These are phyloP conservation scores for Theristus sp. DNA, from an alignment of 2,888 invertebrate species.

Conservation along the genomic window DNA sequence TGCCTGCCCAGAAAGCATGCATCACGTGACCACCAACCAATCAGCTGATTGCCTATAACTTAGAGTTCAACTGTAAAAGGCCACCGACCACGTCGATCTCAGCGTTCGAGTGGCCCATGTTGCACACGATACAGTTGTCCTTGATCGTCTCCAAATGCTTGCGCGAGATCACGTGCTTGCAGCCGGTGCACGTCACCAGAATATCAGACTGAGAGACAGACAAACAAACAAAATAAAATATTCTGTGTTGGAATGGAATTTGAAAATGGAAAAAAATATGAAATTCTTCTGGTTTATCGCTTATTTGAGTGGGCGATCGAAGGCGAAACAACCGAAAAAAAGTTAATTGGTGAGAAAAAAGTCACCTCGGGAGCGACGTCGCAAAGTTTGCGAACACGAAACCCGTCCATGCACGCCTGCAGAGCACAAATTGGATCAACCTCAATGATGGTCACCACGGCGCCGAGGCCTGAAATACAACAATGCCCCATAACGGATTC, in stretches of 20 bases:
- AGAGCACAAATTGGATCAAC: conserved; percentile 93
- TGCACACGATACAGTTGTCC: conserved; percentile 80
- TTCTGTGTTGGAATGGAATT: too few relatives aligned
- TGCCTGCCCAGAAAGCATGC: too few relatives aligned
- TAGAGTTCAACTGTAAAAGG: too few relatives aligned
- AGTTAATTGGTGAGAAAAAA: too few relatives aligned
- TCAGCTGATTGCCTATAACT: too few relatives aligned
- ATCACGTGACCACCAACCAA: too few relatives aligned
- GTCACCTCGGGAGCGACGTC: conserved; percentile 54
- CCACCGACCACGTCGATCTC: conserved; percentile 71
- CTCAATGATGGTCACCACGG: conserved; percentile 78
- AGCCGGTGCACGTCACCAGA: conserved; percentile 78
- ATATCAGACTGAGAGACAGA: conserved; percentile 57
- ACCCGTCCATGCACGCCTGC: conserved; percentile 95
- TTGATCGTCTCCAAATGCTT: conserved; percentile 93
- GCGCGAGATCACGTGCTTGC: conserved; percentile 62
- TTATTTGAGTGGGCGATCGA: neutral
- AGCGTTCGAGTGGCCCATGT: conserved; percentile 92
- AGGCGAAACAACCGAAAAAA: neutral
- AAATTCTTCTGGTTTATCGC: too few relatives aligned
- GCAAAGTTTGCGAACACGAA: conserved; percentile 75
- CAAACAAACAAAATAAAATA: too few relatives aligned
- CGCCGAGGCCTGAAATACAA: too few relatives aligned
- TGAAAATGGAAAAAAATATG: too few relatives aligned
- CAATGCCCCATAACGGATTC: conserved; percentile 84